Base-by-base conservation (phyloP, 2,797 vertebrate genomes). In the Spinibarbus caldwelli region DNA sequence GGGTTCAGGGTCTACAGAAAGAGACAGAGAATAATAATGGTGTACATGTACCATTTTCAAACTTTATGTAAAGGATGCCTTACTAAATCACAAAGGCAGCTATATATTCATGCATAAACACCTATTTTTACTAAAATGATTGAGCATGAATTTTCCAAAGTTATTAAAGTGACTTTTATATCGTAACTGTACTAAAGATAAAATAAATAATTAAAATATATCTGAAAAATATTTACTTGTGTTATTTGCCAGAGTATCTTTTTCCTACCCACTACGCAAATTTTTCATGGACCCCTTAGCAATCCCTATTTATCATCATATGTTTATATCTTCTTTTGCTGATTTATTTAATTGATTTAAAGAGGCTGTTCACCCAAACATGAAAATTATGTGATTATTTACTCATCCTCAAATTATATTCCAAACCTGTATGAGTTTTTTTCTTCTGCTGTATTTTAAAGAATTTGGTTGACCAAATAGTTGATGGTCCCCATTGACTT, bases 1-100 rank as follows among this genome's bases (percentile, higher is more conserved):
- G 72, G 45, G 34, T 41, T 75, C 15, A 78, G 5, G 0, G 78
- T 68, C 89, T 90, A 73, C 12, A 82, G 6, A 38, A 38, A 38
- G 23, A 71, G 47, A 84, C 54, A 84, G 34, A 72, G 38, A 80
- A 10, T 68, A 34, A 49, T 38, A 47, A 80, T 43, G 29, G 57
- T 36, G 17, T 29, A 31, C 11, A 2, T 43, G 10, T 43, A 43
- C 12, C n/a, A n/a, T n/a, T n/a, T n/a, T n/a, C n/a, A n/a, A n/a
- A 31, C 70, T 6, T 41, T n/a, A 23, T 5, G 21, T 62, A 19
- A 8, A 29, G 71, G 26, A 73, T 8, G 4, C 31, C 17, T 67
- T 67, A 5, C 57, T 62, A 26, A 59, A 66, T 17, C 0, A 66
- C 8, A 64, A 64, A 29, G 59, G 0, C n/a, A n/a, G n/a, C n/a